phyloP scores from a whole-genome alignment of 2,797 vertebrate species.

The Diplodus puntazzo region DNA sequence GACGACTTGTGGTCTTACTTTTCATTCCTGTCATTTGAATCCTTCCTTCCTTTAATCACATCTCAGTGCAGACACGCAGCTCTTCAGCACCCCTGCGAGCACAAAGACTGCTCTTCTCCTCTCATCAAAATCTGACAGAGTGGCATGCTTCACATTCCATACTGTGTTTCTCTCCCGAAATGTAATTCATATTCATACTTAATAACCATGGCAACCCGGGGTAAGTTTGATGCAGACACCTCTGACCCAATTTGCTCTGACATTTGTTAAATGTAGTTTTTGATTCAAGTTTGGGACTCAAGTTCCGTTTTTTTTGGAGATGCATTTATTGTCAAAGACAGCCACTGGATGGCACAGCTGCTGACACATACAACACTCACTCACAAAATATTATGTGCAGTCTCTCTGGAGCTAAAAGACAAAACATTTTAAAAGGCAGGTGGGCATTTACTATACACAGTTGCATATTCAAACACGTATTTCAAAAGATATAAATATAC shows the following conservation, averaged over 20 bases:
- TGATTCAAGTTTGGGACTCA: not conserved
- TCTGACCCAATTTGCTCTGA: not conserved
- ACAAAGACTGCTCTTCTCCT: constrained; percentile 69
- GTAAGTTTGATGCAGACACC: not conserved
- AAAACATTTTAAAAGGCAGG: constrained; percentile 37
- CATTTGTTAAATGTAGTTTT: not conserved
- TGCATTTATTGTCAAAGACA: constrained; percentile 61
- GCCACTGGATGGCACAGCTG: constrained; percentile 30
- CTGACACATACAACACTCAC: constrained; percentile 40
- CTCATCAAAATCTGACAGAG: constrained; percentile 36
- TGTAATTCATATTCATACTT: constrained; percentile 12
- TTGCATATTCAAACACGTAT: constrained; percentile 51
- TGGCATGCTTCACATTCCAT: constrained; percentile 71
- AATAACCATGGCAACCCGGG: not conserved
- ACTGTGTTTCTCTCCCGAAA: not conserved
- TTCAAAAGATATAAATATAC: constrained; percentile 69
- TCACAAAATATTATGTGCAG: constrained; percentile 36
- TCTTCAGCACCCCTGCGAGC: constrained; percentile 15
- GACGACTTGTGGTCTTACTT: accelerated
- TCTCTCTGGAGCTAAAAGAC: constrained; percentile 25
- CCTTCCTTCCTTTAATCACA: not conserved
- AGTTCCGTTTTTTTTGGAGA: constrained; percentile 7
- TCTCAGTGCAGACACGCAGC: constrained; percentile 2
- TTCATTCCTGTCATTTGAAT: not conserved
- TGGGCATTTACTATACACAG: constrained; percentile 32